These are phyloP conservation scores for Zophobas morio DNA, from an alignment of 1,140 invertebrate species.

Conservation along the genomic window DNA sequence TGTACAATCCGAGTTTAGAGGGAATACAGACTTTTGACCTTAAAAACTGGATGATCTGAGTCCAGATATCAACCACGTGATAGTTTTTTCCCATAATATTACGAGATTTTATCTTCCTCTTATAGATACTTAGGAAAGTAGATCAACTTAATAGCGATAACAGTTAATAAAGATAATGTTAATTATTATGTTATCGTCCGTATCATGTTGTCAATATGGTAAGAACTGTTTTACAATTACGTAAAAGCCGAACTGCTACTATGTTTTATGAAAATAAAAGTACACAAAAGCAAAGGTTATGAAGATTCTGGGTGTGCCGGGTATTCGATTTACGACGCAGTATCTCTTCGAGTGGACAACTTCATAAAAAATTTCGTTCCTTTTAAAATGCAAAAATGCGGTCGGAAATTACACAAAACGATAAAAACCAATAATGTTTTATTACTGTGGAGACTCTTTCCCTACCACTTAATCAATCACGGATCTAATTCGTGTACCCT, in stretches of 20 bases:
- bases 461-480: conserved; percentile 11
- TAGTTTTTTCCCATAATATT: too few species aligned
- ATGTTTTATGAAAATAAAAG: not conserved
- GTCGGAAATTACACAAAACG: conserved; percentile 16
- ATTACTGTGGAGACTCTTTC: conserved; percentile 9
- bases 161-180: too few species aligned
- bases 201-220: too few species aligned
- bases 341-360: conserved; percentile 24
- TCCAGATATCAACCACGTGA: too few species aligned
- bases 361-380: conserved; percentile 27
- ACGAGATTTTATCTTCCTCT: too few species aligned
- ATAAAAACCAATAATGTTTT: conserved; percentile 33
- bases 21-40: too few species aligned
- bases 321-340: conserved; percentile 4
- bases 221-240: not conserved
- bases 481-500: not conserved
- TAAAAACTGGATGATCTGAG: too few species aligned
- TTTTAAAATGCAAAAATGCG: conserved; percentile 28
- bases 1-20: too few species aligned
- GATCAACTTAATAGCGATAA: too few species aligned
- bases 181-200: too few species aligned
- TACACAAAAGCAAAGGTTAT: conserved; percentile 18
- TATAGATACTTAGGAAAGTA: too few species aligned
- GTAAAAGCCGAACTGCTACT: conserved; percentile 1
- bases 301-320: not conserved